Base-by-base conservation (phyloP, 2,888 invertebrate genomes). In the Drosophila affinis region DNA sequence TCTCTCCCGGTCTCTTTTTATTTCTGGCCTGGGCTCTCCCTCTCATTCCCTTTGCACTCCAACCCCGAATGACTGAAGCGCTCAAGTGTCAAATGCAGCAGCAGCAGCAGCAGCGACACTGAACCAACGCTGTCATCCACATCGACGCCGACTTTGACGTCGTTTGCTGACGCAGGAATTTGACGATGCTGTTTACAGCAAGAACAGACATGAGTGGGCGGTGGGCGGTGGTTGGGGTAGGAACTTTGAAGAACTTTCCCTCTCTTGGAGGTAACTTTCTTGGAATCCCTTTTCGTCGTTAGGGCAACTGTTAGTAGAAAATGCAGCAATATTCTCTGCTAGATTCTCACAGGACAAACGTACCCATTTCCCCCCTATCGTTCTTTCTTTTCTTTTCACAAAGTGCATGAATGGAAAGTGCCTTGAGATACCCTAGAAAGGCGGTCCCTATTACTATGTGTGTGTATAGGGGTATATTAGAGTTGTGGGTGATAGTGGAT, bases 1-100 rank as follows among this genome's bases (percentile, higher is more conserved):
- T 29, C 12, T 29, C 12, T 29, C 17, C 2, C 24, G 3, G 0
- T 3, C 32, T 32, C 34, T 34, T 10, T 29, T 5, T 24, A 24
- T 24, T 24, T 24, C 9, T 9, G 29, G 29, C 21, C 21, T 21
- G 21, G 21, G 3, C 10, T 10, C 62, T 18, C 12, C n/a, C 34
- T 27, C 17, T n/a, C 14, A 3, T 21, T 53, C 29, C 34, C 27
- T 32, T 55, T 48, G 21, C 67, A 29, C 54, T 52, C 29, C 27
- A 54, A 34, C 47, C 64, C 14, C 27, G 14, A 49, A 32, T 55
- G 67, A 69, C 69, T 57, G 46, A 57, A 51, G 83, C 75, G 75
- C 62, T 77, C 67, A 67, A 78, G 84, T 83, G 81, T 80, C 72
- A 78, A 79, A 69, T 84, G 68, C 78, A 75, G 63, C 34, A 14